phyloP scores from a whole-genome alignment of 2,888 invertebrate species.

The Atherix ibis region DNA sequence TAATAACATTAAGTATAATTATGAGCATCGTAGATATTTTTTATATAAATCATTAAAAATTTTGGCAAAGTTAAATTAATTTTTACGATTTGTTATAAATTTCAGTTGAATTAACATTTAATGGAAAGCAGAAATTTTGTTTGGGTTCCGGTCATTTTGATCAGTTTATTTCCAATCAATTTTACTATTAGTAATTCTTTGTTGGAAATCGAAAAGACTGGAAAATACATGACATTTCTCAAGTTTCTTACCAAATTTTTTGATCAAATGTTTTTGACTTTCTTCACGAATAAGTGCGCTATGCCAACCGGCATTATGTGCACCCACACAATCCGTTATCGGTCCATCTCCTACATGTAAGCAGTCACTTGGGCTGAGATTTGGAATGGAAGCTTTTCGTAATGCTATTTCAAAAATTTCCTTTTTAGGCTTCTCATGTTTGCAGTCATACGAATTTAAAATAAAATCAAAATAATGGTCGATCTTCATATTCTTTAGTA shows the following conservation, averaged over 20 bases:
- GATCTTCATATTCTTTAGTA: conserved; percentile 51
- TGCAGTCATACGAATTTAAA: conserved; percentile 58
- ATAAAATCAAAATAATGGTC: conserved; percentile 62
- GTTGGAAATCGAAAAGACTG: conserved; percentile 37
- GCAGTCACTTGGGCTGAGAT: conserved; percentile 43
- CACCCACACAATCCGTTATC: conserved; percentile 61
- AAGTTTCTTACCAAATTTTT: conserved; percentile 31
- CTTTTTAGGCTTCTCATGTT: conserved; percentile 57
- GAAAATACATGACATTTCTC: conserved; percentile 31
- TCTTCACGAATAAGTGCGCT: conserved; percentile 38
- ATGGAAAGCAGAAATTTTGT: too few relatives aligned
- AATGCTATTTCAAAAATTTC: conserved; percentile 55
- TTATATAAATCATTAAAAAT: too few relatives aligned
- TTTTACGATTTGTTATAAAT: too few relatives aligned
- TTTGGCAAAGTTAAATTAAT: too few relatives aligned
- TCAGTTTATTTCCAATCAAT: conserved; percentile 24
- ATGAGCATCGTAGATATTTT: too few relatives aligned
- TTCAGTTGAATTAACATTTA: too few relatives aligned
- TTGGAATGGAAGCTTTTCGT: conserved; percentile 29
- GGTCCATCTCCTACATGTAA: conserved; percentile 73
- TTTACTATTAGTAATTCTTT: conserved; percentile 23
- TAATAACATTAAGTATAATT: too few relatives aligned
- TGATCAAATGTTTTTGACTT: conserved; percentile 22
- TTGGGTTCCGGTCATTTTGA: too few relatives aligned
- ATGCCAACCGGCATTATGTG: conserved; percentile 60